Evolutionary conservation across 2,113 vertebrate genomes (phyloP).

Genomic region (human): DNA sequence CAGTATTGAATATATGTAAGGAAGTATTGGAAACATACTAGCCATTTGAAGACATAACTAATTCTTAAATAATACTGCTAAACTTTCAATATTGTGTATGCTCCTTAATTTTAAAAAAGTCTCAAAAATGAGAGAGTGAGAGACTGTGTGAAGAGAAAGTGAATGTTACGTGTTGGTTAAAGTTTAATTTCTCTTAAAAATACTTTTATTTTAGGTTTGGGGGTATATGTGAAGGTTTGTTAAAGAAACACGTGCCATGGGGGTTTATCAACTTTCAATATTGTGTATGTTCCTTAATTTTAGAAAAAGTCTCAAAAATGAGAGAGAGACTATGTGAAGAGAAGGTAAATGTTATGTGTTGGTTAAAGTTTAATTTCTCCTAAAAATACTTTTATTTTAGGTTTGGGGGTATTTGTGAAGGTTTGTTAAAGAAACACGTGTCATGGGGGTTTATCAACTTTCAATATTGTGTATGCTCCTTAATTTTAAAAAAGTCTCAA

Average conservation of each 20-base stretch:
- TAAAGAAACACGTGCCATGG: no score
- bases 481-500: constrained; percentile 28
- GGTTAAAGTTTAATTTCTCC: neutral
- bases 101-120: constrained; percentile 11
- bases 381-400: no score
- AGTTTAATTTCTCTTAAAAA: neutral
- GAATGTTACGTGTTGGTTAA: neutral
- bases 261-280: no score
- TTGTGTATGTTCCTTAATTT: neutral
- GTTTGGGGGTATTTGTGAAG: no score
- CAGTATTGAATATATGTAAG: neutral
- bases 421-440: no score
- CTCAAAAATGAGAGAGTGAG: neutral
- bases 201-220: no score
- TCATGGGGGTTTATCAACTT: no score
- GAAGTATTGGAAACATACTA: neutral
- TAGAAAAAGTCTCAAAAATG: constrained; percentile 24
- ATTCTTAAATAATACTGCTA: neutral
- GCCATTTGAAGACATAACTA: neutral
- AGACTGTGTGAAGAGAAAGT: neutral
- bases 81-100: neutral
- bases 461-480: neutral
- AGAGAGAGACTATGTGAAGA: neutral
- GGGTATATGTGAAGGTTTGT: no score
- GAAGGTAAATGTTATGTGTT: neutral